These are phyloP conservation scores for Stenichneumon culpator DNA, from an alignment of 2,888 invertebrate species.

Conservation along the genomic window DNA sequence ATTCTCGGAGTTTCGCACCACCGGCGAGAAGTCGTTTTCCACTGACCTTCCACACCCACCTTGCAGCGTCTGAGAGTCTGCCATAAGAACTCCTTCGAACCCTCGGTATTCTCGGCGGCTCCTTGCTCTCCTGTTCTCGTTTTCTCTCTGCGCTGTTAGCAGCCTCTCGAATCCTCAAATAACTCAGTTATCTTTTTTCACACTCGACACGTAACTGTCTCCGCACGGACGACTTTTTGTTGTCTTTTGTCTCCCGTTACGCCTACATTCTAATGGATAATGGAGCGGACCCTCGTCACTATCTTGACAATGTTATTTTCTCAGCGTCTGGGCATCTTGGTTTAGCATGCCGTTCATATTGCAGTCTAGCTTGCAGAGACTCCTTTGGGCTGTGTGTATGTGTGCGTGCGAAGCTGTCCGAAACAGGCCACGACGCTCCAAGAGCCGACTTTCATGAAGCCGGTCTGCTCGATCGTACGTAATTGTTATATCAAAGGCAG, in stretches of 20 bases:
- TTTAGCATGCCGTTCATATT: not conserved
- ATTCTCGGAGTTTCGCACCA: conserved; percentile 61
- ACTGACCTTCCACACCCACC: conserved; percentile 34
- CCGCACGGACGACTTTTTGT: not conserved
- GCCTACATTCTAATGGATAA: not conserved
- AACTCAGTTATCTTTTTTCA: conserved; percentile 18
- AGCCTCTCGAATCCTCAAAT: conserved; percentile 16
- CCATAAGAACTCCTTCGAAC: not conserved
- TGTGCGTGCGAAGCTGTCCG: conserved; percentile 52
- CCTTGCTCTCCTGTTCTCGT: not conserved
- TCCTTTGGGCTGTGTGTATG: not conserved
- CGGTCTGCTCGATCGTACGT: conserved; percentile 40
- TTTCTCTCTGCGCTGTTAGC: not conserved
- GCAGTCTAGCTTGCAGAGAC: not conserved
- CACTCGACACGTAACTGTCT: not conserved
- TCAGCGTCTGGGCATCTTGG: not conserved
- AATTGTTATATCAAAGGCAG: conserved; percentile 39
- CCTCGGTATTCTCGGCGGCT: not conserved
- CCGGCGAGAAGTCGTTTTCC: conserved; percentile 53
- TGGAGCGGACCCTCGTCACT: not conserved
- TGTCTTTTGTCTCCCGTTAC: not conserved
- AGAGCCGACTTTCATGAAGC: conserved; percentile 9
- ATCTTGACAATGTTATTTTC: conserved; percentile 2
- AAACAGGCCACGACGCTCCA: conserved; percentile 45
- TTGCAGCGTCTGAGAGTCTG: not conserved